These are phyloP conservation scores for Incurvaria masculella DNA, from an alignment of 2,888 invertebrate genomes.

Conservation along the genomic window DNA sequence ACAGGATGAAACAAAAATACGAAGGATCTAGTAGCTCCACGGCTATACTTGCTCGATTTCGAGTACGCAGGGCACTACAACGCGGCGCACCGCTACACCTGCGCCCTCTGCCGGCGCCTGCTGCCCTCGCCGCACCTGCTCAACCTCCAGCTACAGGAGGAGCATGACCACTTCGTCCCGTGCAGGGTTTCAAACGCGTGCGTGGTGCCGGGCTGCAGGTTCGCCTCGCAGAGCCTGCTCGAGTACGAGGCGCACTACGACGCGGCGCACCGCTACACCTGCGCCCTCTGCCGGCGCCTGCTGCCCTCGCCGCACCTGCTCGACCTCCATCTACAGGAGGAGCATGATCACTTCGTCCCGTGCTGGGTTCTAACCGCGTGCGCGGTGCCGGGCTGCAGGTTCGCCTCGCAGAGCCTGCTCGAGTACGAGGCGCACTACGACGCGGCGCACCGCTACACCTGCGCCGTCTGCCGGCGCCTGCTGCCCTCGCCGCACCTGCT, in stretches of 20 bases:
- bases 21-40: too few relatives aligned
- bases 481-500: conserved; percentile 68
- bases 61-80: conserved; percentile 70
- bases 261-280: conserved; percentile 61
- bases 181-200: conserved; percentile 43
- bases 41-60: conserved; percentile 54
- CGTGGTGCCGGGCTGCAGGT: conserved; percentile 54
- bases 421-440: conserved; percentile 70
- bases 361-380: conserved; percentile 43
- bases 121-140: conserved; percentile 68
- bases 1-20: too few relatives aligned
- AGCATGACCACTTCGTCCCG: conserved; percentile 72
- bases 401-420: conserved; percentile 46
- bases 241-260: conserved; percentile 70
- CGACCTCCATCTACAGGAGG: conserved; percentile 72
- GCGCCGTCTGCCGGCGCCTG: conserved; percentile 62
- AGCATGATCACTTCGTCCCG: conserved; percentile 72
- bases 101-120: conserved; percentile 62
- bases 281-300: conserved; percentile 62
- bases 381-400: conserved; percentile 54
- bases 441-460: conserved; percentile 61
- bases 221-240: conserved; percentile 46
- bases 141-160: conserved; percentile 72
- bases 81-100: conserved; percentile 61
- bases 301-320: conserved; percentile 68